Base-by-base conservation (phyloP, 2,113 vertebrate genomes). In the Coreoperca whiteheadi region DNA sequence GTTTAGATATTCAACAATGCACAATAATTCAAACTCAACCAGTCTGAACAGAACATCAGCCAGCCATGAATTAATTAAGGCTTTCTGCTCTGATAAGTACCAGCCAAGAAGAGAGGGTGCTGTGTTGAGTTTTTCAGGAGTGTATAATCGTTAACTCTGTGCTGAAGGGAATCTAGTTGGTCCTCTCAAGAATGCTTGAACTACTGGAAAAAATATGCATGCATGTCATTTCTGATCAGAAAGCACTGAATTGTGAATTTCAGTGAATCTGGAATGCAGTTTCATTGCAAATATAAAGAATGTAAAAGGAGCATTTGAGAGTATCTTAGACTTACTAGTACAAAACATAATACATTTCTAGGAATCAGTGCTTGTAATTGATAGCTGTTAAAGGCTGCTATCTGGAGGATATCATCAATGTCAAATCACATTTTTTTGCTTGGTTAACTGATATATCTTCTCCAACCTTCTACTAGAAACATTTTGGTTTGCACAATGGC, bases 41-140 rank as follows among this genome's bases (percentile, higher is more conserved):
- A 91, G 85, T 87, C 89, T 85, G 79, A 90, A 87, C 85, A 88
- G 86, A 92, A 92, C 90, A 91, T 90, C 90, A 94, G 85, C 88
- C 90, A 91, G 85, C 93, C 91, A 93, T 95, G 87, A 93, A 95
- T 94, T 91, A 93, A 94, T 94, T 93, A 94, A 91, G 86, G 81
- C 74, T 92, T 94, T 94, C 89, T 94, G 94, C 91, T 94, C 94
- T 92, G 92, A 90, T 94, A 92, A 93, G 88, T 94, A 93, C 80
- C 85, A 91, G 90, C 84, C 79, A 85, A 86, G 88, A 92, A 70
- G 79, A 82, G 85, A 89, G 79, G 83, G 71, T 86, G 83, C 78
- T 69, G 72, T 64, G 82, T 71, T 48, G 72, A 88, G 77, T 89
- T 80, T 84, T 86, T 81, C 81, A 72, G 82, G 80, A 90, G 83